Conservation (phyloP, 2,888 invertebrate genomes). For the Spisula solida region DNA sequence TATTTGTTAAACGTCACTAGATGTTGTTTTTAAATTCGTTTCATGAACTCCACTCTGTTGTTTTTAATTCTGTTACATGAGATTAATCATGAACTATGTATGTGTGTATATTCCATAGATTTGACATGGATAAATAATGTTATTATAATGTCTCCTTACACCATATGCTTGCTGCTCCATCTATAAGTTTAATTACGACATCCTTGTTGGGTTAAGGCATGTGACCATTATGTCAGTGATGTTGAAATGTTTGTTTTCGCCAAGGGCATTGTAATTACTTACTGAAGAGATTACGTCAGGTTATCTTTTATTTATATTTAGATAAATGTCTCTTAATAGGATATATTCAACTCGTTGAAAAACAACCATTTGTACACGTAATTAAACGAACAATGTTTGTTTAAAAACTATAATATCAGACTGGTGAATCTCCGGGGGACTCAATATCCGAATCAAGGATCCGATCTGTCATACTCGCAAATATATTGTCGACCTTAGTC, state of each 20-base stretch:
- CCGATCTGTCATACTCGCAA: background rate
- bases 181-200: too few relatives aligned
- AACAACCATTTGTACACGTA: background rate
- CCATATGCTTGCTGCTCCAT: too few relatives aligned
- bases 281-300: background rate
- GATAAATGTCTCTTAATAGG: conserved; percentile 14
- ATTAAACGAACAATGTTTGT: conserved; percentile 8
- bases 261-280: background rate
- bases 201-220: background rate
- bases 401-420: conserved; percentile 16
- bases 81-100: too few relatives aligned
- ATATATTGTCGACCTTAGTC: background rate
- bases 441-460: background rate
- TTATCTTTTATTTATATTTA: background rate
- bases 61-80: too few relatives aligned
- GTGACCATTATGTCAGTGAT: conserved; percentile 2
- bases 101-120: too few relatives aligned
- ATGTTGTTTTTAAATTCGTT: too few relatives aligned
- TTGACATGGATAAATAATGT: too few relatives aligned
- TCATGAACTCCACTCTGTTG: too few relatives aligned
- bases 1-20: too few relatives aligned
- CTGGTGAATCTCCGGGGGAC: background rate
- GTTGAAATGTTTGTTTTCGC: background rate
- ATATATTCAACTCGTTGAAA: background rate
- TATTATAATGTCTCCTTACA: too few relatives aligned